These are phyloP conservation scores for Stratiolaelaps scimitus DNA, from an alignment of 1,140 invertebrate genomes.

Conservation along the genomic window DNA sequence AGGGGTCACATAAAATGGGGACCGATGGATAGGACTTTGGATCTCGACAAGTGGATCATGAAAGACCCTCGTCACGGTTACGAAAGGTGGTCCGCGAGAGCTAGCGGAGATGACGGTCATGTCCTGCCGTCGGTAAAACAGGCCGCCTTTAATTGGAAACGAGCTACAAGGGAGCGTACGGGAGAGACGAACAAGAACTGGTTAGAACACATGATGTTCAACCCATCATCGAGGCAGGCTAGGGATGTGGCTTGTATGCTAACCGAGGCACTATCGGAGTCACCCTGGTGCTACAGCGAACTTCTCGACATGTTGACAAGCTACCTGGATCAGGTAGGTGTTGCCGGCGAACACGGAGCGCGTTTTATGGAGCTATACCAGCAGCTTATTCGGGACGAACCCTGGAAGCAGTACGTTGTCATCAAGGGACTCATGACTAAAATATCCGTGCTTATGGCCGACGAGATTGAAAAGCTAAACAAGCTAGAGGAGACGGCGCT, in stretches of 20 bases:
- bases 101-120: not conserved
- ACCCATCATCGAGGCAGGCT: constrained; percentile 71
- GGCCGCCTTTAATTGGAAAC: constrained; percentile 29
- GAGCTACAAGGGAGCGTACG: not conserved
- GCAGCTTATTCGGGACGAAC: constrained; percentile 58
- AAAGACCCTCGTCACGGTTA: constrained; percentile 2
- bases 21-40: not conserved
- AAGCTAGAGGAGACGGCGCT: constrained; percentile 74
- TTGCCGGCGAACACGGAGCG: constrained; percentile 74
- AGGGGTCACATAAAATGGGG: constrained; percentile 36
- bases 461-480: constrained; percentile 72
- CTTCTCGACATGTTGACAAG: constrained; percentile 72
- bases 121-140: not conserved
- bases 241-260: constrained; percentile 76
- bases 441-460: constrained; percentile 68
- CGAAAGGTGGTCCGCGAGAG: not conserved
- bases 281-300: constrained; percentile 37
- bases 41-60: constrained; percentile 15
- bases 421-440: constrained; percentile 61
- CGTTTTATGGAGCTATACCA: constrained; percentile 79
- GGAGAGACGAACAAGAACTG: constrained; percentile 54
- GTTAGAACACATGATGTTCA: constrained; percentile 78
- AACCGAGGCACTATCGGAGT: constrained; percentile 60
- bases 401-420: constrained; percentile 69
- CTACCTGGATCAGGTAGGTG: constrained; percentile 68